Percentiles rank a stretch among this genome's conserved stretches.
phyloP scores from a whole-genome alignment of 53 echinoderm and acorn worm species.

The Pentamera pediparva region DNA sequence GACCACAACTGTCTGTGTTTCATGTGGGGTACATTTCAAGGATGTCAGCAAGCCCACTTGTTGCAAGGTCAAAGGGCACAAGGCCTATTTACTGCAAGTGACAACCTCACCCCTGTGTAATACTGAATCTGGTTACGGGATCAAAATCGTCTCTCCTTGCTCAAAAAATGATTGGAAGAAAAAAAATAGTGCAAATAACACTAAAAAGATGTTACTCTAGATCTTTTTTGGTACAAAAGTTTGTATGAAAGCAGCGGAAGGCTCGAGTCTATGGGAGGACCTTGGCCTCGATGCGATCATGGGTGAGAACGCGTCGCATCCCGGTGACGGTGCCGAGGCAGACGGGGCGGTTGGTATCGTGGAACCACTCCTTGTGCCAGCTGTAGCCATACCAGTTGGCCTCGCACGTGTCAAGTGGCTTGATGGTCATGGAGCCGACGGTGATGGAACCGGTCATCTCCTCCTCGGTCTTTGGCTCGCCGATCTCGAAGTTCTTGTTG shows the following conservation, averaged over 20 bases:
- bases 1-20: too few relatives aligned
- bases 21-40: too few relatives aligned
- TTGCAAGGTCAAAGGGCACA: too few relatives aligned
- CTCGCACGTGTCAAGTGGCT: constrained; percentile 52
- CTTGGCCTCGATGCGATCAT: not conserved
- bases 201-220: too few relatives aligned
- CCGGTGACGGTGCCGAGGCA: constrained; percentile 7
- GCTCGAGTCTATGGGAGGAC: not conserved
- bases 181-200: too few relatives aligned
- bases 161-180: too few relatives aligned
- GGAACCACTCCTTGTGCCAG: constrained; percentile 74
- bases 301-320: constrained; percentile 1
- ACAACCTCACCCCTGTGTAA: too few relatives aligned
- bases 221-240: not conserved
- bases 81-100: too few relatives aligned
- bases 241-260: not conserved
- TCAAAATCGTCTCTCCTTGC: not conserved
- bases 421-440: not conserved
- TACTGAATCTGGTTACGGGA: not conserved
- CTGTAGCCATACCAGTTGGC: constrained; percentile 48
- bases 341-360: constrained; percentile 19
- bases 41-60: too few relatives aligned
- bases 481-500: constrained; percentile 72
- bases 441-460: not conserved
- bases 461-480: not conserved